Evolutionary conservation across 2,888 invertebrate genomes (phyloP), one percentile per base, ranked within the genome.

Genomic region (Drosophila subquinaria): DNA sequence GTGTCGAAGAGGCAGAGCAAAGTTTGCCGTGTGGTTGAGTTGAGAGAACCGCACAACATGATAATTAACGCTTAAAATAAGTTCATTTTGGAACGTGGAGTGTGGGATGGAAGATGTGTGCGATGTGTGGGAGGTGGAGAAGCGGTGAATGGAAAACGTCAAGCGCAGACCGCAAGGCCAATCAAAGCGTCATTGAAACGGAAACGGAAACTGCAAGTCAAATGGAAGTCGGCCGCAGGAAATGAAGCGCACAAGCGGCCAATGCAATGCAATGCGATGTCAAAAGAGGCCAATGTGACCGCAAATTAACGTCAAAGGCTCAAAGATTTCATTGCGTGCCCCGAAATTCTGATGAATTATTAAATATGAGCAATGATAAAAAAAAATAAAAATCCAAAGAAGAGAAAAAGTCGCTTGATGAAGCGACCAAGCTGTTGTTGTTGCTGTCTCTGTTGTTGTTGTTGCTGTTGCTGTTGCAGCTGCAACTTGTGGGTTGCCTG

Each of bases 161-260:
- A 59, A 53, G 33, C 38, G 40, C 23, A 60, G 70, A 81, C 89
- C 88, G 69, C 85, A 84, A 87, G 82, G 84, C 88, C 82, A 89
- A 86, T 86, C 88, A 85, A 81, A 84, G 88, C 79, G 70, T 75
- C 88, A 89, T 88, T 86, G 85, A 88, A 86, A 85, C 86, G 89
- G 86, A 89, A 86, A 85, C 88, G 89, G 88, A 85, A 88, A 76
- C 88, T 80, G 85, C 82, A 84, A 89, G 89, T 84, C 89, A 89
- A 85, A 85, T 73, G 79, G 74, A 79, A 81, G 74, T 74, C 77
- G 84, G 82, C 72, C 80, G 66, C 84, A 81, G 89, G 88, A 89
- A 85, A 85, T 85, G 88, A 87, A 81, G 84, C 74, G 79, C 69
- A 68, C 79, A 88, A 87, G 73, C 76, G 73, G 67, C 60, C 50